Base-by-base conservation (phyloP, 2,113 vertebrate genomes). In the Tyrannus savana region DNA sequence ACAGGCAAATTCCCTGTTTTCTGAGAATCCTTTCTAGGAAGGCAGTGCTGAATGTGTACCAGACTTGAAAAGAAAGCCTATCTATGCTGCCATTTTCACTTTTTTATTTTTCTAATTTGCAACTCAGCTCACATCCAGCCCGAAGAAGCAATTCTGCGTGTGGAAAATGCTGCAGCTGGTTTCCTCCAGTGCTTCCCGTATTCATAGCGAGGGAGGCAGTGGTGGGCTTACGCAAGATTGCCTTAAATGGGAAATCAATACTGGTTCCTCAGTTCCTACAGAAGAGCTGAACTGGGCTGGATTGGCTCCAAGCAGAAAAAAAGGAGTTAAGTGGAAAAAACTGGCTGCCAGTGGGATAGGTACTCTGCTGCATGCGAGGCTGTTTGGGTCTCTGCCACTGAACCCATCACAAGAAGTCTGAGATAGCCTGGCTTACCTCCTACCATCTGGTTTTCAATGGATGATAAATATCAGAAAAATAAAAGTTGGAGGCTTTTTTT, bases 1-100 rank as follows among this genome's bases (percentile, higher is more conserved):
- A 96, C 95, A 97, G 98, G 94, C 81, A 94, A 97, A 97, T 95
- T 93, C 94, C 94, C 93, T 95, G 92, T 97, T 97, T 97, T 83
- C 93, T 3, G 90, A 95, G 90, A 95, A 91, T 44, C 87, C 86
- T 96, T 93, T 96, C 96, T 87, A 96, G 89, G 95, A 96, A 97
- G 95, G 86, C 89, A 95, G 59, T 31, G 52, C 84, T 97, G 95
- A 90, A 95, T 96, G 84, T 31, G 33, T 73, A 95, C 91, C 84
- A 93, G 85, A 55, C 79, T 96, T 96, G 95, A 98, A 97, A 98
- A 94, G 90, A 63, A 93, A 91, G 90, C 92, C 92, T 96, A 90
- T 96, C 95, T 94, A 12, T 72, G 35, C 66, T 93, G 67, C 90
- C 68, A 82, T 97, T 96, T 98, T 92, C 2, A 4, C 86, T 90